Conservation (phyloP, 2,113 vertebrate species). For the Myrmophylax atrothorax region DNA sequence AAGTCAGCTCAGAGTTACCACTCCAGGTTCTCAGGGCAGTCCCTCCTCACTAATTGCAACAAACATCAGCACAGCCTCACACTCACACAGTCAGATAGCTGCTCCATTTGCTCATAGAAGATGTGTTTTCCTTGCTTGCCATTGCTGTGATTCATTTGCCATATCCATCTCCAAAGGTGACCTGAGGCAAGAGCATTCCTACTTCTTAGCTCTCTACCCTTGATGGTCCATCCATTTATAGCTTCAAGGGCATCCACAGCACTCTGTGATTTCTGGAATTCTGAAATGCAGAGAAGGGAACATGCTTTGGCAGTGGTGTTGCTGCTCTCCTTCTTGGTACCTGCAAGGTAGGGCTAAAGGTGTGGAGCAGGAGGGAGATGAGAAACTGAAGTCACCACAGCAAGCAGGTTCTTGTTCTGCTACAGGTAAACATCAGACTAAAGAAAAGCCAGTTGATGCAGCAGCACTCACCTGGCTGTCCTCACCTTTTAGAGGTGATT, state of each 20-base stretch:
- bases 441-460: neutral
- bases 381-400: neutral
- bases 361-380: neutral
- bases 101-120: neutral
- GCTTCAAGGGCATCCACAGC: constrained; percentile 66
- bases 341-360: neutral
- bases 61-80: neutral
- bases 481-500: neutral
- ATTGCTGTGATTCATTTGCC: neutral
- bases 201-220: constrained; percentile 53
- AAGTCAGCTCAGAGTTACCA: neutral
- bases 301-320: neutral
- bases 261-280: constrained; percentile 73
- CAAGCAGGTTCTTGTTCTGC: neutral
- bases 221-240: constrained; percentile 32
- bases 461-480: neutral
- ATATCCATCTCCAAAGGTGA: constrained; percentile 80
- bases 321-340: neutral
- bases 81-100: constrained; percentile 8
- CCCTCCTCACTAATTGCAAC: neutral
- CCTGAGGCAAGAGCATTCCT: constrained; percentile 80
- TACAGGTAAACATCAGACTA: neutral
- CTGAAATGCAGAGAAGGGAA: constrained; percentile 68
- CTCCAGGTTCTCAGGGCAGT: neutral
- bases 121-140: neutral